Evolutionary conservation across 2,888 invertebrate species (phyloP).

Genomic region (Amaurobius ferox): DNA sequence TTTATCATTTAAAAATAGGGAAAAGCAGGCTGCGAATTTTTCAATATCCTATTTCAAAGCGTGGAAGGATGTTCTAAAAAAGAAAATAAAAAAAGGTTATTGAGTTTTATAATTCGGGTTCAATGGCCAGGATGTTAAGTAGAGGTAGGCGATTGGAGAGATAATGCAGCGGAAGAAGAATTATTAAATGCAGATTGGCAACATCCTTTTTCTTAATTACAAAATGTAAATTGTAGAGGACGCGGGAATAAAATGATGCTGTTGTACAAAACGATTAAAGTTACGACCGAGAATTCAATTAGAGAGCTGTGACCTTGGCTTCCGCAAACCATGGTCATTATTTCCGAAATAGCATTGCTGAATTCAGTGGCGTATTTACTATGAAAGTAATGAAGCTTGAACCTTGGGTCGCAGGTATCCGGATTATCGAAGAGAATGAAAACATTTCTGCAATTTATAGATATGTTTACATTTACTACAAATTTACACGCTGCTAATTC

Average conservation of each 20-base stretch:
- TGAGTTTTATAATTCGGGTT: slow-evolving; percentile 3
- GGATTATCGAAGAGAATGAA: no score
- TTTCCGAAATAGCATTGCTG: no score
- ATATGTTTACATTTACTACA: no score
- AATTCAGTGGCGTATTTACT: no score
- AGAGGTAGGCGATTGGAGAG: slow-evolving; percentile 7
- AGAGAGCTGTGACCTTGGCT: no score
- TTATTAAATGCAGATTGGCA: slow-evolving; percentile 18
- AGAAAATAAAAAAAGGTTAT: not conserved
- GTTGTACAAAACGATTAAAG: not conserved
- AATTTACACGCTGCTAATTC: no score
- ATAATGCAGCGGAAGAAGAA: slow-evolving; percentile 6
- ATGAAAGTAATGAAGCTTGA: no score
- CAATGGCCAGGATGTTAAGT: slow-evolving; percentile 13
- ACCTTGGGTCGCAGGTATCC: no score
- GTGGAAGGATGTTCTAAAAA: not conserved
- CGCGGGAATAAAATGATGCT: not conserved
- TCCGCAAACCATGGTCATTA: no score
- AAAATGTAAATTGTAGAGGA: slow-evolving; percentile 6
- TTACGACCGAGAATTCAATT: no score
- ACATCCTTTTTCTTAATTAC: slow-evolving; percentile 12
- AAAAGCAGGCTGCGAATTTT: slow-evolving; percentile 2
- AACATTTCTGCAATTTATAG: no score
- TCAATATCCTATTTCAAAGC: slow-evolving; percentile 4
- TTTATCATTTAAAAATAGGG: slow-evolving; percentile 32